Conservation (phyloP, 1,140 invertebrate species). For the Procambarus clarkii region DNA sequence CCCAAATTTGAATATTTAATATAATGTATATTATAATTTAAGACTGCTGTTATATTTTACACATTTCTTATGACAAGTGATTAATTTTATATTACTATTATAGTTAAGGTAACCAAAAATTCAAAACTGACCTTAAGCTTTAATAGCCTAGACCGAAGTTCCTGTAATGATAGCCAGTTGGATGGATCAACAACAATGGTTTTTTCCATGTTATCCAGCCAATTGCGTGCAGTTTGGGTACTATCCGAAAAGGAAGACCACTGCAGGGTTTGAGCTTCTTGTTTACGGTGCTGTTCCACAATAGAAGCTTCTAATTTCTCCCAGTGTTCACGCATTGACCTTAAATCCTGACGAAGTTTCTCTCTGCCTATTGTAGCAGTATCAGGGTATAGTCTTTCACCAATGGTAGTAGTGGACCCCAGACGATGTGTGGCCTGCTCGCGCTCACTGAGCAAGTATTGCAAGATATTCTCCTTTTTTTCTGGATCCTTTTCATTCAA, state of each 20-base stretch:
- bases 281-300: slow-evolving; percentile 78
- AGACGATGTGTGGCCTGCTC: slow-evolving; percentile 90
- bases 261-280: slow-evolving; percentile 89
- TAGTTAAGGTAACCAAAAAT: not conserved
- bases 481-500: slow-evolving; percentile 76
- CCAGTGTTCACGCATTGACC: slow-evolving; percentile 80
- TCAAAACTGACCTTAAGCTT: slow-evolving; percentile 84
- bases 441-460: slow-evolving; percentile 87
- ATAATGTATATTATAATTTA: not conserved
- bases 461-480: slow-evolving; percentile 82
- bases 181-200: slow-evolving; percentile 84
- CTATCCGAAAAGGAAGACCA: slow-evolving; percentile 91
- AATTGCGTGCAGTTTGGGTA: slow-evolving; percentile 86
- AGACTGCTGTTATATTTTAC: not conserved
- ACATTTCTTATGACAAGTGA: not conserved
- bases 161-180: slow-evolving; percentile 86
- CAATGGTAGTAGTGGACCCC: slow-evolving; percentile 83
- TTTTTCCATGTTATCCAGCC: slow-evolving; percentile 92
- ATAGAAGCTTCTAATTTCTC: slow-evolving; percentile 75
- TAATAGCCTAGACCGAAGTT: slow-evolving; percentile 89
- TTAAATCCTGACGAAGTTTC: slow-evolving; percentile 87
- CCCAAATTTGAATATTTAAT: not conserved
- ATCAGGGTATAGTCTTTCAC: slow-evolving; percentile 92
- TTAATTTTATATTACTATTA: not conserved
- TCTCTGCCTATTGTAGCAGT: slow-evolving; percentile 93